Conservation (phyloP, 2,113 vertebrate genomes). For the Mystacornis crossleyi region DNA sequence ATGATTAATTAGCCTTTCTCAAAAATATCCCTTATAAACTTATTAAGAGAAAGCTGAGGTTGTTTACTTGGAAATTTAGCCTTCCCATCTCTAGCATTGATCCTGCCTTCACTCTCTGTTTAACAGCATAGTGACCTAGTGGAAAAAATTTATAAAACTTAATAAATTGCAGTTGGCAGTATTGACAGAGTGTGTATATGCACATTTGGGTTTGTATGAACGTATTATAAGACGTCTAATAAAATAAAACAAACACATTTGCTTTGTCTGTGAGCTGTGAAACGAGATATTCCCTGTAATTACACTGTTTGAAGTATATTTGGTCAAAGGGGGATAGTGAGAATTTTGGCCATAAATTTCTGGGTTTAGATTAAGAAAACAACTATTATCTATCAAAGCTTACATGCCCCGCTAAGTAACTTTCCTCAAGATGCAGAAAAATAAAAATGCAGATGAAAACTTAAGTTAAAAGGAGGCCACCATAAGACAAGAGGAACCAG, state of each 20-base stretch:
- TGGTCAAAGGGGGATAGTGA: background rate
- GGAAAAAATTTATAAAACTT: conserved; percentile 37
- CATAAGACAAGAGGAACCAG: background rate
- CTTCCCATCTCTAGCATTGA: background rate
- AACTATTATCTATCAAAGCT: background rate
- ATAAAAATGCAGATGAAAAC: background rate
- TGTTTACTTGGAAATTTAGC: background rate
- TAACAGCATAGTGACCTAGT: background rate
- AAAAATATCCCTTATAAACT: background rate
- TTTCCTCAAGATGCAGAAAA: background rate
- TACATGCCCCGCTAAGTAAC: background rate
- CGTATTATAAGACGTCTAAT: conserved; percentile 33
- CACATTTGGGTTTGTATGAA: conserved; percentile 1
- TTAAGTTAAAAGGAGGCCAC: background rate
- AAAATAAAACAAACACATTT: conserved; percentile 54
- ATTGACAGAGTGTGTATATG: conserved; percentile 29
- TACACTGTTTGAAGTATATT: background rate
- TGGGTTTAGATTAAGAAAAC: background rate
- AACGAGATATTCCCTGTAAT: conserved; percentile 41
- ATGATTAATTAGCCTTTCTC: background rate
- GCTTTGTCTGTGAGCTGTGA: conserved; percentile 49
- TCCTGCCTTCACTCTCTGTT: background rate
- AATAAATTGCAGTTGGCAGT: conserved; percentile 53
- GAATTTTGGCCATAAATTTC: background rate
- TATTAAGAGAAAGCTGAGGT: background rate